Conservation (phyloP, 2,888 invertebrate species). For the Lottia gigantea region DNA sequence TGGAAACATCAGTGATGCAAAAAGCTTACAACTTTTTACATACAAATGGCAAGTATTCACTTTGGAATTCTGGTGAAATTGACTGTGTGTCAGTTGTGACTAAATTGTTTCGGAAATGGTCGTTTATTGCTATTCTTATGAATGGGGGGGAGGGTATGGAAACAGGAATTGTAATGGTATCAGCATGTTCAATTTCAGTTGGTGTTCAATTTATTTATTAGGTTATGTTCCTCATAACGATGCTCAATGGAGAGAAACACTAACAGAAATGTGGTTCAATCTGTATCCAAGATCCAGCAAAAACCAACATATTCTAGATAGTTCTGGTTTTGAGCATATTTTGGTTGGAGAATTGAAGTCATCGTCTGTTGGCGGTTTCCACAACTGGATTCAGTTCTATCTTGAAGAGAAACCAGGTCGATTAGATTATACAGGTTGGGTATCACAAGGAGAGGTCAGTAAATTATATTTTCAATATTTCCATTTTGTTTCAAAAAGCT, state of each 20-base stretch:
- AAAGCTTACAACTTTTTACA: conserved; percentile 76
- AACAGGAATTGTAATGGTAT: no score
- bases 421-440: conserved; percentile 42
- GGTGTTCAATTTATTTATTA: no score
- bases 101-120: no score
- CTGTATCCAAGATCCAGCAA: conserved; percentile 78
- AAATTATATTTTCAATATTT: no score
- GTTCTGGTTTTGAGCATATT: conserved; percentile 92
- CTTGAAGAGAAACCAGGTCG: conserved; percentile 75
- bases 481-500: background rate
- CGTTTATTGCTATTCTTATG: no score
- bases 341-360: conserved; percentile 81
- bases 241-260: conserved; percentile 54
- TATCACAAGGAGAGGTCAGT: conserved; percentile 25
- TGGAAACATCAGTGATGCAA: conserved; percentile 83
- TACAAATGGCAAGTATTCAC: conserved; percentile 70
- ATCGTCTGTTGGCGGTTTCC: conserved; percentile 80
- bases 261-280: conserved; percentile 72
- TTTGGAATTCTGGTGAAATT: no score
- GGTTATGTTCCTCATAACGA: conserved; percentile 12
- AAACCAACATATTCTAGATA: conserved; percentile 79
- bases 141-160: no score
- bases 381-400: conserved; percentile 90
- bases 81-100: no score
- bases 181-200: no score